A percentile compares a stretch with the other conserved stretches of the same genome.
These are phyloP conservation scores for Crotalus viridis DNA, from an alignment of 2,113 vertebrate genomes.

Conservation along the genomic window DNA sequence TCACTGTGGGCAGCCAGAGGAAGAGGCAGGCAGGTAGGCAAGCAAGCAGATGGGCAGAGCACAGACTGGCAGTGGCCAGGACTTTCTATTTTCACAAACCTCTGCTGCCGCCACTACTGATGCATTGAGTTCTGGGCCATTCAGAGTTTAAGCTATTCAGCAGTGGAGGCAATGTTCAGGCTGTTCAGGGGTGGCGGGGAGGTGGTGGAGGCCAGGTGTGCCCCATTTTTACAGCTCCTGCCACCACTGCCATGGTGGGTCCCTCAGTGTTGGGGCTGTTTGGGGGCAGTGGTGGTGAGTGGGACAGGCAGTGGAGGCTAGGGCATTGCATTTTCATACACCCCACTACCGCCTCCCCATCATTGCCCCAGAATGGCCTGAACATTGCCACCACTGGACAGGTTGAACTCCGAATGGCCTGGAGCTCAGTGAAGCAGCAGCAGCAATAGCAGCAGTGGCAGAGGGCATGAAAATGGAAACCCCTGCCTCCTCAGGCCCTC, in stretches of 20 bases:
- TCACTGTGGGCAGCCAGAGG: not conserved
- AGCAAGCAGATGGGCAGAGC: not conserved
- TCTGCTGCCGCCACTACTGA: not conserved
- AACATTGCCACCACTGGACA: not conserved
- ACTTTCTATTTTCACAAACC: not conserved
- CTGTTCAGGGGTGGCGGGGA: rapidly evolving
- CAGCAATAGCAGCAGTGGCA: not conserved
- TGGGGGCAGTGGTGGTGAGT: not conserved
- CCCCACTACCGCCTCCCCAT: not conserved
- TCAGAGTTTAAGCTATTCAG: not conserved
- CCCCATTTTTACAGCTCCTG: not conserved
- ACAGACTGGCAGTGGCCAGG: not conserved
- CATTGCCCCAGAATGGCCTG: not conserved
- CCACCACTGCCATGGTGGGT: not conserved
- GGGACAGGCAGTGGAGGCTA: not conserved
- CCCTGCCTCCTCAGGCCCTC: not conserved
- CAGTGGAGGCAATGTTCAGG: not conserved
- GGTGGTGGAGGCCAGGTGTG: not conserved
- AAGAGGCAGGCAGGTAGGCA: not conserved
- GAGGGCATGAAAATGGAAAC: not conserved
- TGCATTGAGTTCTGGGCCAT: not conserved
- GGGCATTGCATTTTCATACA: not conserved
- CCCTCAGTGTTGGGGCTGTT: not conserved
- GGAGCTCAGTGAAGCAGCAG: not conserved
- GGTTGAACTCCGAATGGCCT: not conserved